Base-by-base conservation (phyloP, 2,797 vertebrate species). In the Pterois miles region DNA sequence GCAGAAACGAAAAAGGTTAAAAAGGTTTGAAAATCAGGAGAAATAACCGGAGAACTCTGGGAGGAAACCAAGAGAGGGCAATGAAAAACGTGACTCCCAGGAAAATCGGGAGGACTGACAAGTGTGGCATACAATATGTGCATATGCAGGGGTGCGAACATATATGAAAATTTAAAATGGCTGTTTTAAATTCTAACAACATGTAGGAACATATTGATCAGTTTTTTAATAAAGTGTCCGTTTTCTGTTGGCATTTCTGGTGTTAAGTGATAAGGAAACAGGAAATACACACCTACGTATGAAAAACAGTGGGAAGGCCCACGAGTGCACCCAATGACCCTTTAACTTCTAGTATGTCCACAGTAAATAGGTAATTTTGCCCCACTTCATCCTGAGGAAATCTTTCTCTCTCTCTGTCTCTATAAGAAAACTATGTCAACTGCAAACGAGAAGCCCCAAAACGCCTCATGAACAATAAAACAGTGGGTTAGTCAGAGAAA, bases 201-300 rank as follows among this genome's bases (percentile, higher is more conserved):
- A 65, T 12, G 13, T 18, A 46, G 52, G n/a, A 58, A 29, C 18
- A 18, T 20, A 22, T 27, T 34, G 56, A 34, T 33, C 11, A n/a
- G 20, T 75, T 48, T 34, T 3, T 46, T 31, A 71, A 75, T 25
- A 73, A 8, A 22, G 36, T 27, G 5, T 18, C 7, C 2, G 54
- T 71, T 62, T 58, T 25, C 3, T 71, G 71, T 40, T 50, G 33
- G 27, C 63, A 66, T 50, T 43, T 43, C 27, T 77, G 33, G 22
- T 68, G n/a, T 43, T 27, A 29, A 48, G 33, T 62, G 78, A 78
- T 68, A 87, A 76, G 80, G 25, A 86, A 87, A 80, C 67, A 63
- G 71, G 78, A 88, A 88, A 40, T 67, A 72, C 60, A 78, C 79
- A 72, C 59, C 78, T 77, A 53, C 38, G 71, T 56, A 83, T 72